Evolutionary conservation across 2,113 vertebrate species (phyloP), one percentile per base, ranked within the genome.

Genomic region (Oriolus oriolus): DNA sequence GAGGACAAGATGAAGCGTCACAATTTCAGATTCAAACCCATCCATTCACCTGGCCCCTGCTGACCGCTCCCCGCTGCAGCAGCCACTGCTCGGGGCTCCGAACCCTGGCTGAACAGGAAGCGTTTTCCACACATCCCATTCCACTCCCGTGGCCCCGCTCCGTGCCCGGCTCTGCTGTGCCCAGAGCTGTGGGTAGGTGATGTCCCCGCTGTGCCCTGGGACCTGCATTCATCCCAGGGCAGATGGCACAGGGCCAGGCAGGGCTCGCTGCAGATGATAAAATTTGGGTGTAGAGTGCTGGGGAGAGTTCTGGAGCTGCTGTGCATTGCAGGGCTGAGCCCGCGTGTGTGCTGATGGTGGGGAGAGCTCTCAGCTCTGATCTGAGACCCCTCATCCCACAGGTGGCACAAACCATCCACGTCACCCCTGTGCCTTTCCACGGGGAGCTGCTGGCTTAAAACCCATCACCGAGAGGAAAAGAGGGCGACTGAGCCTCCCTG

Each of bases 81-180:
- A 59, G 78, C 64, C 59, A 3, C 73, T 45, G 14, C 76, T 49
- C 7, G 16, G 44, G 87, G 30, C 30, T 53, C 26, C 49, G 6
- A 16, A 7, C 42, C 18, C 49, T 12, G 87, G 13, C 39, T 39
- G 12, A 95, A 94, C 93, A 96, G 95, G 96, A 88, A 95, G 6
- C 1, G 0, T 92, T 91, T 68, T 61, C 87, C 91, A 89, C 85
- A 52, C 60, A 56, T 84, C 79, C 91, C 87, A 0, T 17, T 20
- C 17, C 42, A 9, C 39, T 69, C 68, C 95, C 16, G 41, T 41
- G 41, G 41, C 21, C 54, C 74, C 0, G 2, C 70, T 68, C 61
- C 0, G 0, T 9, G 33, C 42, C 13, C 9, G 9, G 65, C 50
- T 61, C 57, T 0, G 3, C 0, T 24, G 80, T 1, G 2, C 6